Evolutionary conservation across 1,140 invertebrate genomes (phyloP), one percentile per base, ranked within the genome.

Genomic region (Galleria mellonella): DNA sequence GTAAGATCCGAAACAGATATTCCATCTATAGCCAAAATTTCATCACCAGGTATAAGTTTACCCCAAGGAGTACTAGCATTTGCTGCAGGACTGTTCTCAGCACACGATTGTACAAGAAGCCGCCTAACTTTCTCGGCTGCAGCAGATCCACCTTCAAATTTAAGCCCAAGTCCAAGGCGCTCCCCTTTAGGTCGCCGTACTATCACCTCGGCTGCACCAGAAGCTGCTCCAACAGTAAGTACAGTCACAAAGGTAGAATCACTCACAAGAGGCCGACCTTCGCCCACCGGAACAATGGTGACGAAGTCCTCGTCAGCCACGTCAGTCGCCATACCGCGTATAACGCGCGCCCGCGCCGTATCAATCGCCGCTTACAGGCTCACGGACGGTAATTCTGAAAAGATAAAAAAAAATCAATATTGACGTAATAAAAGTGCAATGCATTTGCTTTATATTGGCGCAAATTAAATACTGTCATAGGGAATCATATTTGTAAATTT

Each of bases 81-180:
- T 36, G 93, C 94, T 5, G 96, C 95, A 6, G 96, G 96, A 72
- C 95, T 96, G 47, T 95, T 93, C 15, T 92, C 89, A 13, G 95
- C 94, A 70, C 96, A 95, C 56, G 94, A 96, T 67, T 97, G 95
- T 41, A 98, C 95, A 40, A 95, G 92, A 11, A 98, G 87, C 48
- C 92, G 89, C 37, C 90, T 89, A 1, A 90, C 89, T 60, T 86
- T 88, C 66, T 96, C 93, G 8, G 88, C 88, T 13, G 91, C 92
- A 51, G 92, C 92, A 3, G 93, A 92, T 2, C 94, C 95, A 27
- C 95, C 96, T 79, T 97, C 95, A 72, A 98, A 97, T 72, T 96
- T 95, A 0, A 98, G 82, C 0, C 95, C 95, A 66, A 98, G 94
- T 0, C 96, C 96, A 0, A 98, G 83, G 31, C 94, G 90, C 75